Percentiles rank a stretch among this genome's conserved stretches.
Evolutionary conservation across 2,888 invertebrate genomes (phyloP).

Genomic region (Peribatodes rhomboidaria): DNA sequence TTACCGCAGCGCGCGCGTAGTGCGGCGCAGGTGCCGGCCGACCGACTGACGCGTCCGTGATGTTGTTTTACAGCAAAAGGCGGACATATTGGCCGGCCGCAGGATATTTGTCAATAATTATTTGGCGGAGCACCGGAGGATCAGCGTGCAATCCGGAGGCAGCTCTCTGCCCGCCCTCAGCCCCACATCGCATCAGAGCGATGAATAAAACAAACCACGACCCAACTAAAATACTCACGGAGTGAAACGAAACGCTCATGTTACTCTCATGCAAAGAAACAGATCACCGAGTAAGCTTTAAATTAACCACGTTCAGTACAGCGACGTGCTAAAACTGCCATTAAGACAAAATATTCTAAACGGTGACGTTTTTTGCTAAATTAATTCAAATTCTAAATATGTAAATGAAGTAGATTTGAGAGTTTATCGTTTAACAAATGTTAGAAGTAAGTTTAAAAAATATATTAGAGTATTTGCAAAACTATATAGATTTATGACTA

Average conservation of each 20-base stretch:
- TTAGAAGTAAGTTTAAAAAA: slow-evolving; percentile 55
- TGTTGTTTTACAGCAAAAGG: slow-evolving; percentile 85
- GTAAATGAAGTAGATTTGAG: slow-evolving; percentile 71
- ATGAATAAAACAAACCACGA: slow-evolving; percentile 69
- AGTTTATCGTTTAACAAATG: slow-evolving; percentile 65
- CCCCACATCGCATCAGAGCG: slow-evolving; percentile 84
- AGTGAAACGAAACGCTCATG: slow-evolving; percentile 14
- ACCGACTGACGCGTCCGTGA: slow-evolving; percentile 75
- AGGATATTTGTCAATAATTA: slow-evolving; percentile 87
- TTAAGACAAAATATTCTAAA: slow-evolving; percentile 42
- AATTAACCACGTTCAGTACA: slow-evolving; percentile 9
- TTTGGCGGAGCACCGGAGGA: slow-evolving; percentile 87
- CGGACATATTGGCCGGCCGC: slow-evolving; percentile 87
- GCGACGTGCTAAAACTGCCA: slow-evolving; percentile 42
- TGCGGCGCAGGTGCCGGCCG: slow-evolving; percentile 50
- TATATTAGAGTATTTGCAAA: slow-evolving; percentile 57
- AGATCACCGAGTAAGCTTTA: slow-evolving; percentile 42
- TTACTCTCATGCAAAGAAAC: slow-evolving; percentile 40
- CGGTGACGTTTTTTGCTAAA: slow-evolving; percentile 47
- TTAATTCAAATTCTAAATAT: slow-evolving; percentile 56
- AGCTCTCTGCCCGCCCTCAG: slow-evolving; percentile 84
- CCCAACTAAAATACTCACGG: slow-evolving; percentile 41
- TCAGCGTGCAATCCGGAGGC: slow-evolving; percentile 86
- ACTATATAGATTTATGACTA: slow-evolving; percentile 76
- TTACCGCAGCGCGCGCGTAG: slow-evolving; percentile 49